phyloP scores from a whole-genome alignment of 2,113 vertebrate genomes.

The Proterorhinus semilunaris region DNA sequence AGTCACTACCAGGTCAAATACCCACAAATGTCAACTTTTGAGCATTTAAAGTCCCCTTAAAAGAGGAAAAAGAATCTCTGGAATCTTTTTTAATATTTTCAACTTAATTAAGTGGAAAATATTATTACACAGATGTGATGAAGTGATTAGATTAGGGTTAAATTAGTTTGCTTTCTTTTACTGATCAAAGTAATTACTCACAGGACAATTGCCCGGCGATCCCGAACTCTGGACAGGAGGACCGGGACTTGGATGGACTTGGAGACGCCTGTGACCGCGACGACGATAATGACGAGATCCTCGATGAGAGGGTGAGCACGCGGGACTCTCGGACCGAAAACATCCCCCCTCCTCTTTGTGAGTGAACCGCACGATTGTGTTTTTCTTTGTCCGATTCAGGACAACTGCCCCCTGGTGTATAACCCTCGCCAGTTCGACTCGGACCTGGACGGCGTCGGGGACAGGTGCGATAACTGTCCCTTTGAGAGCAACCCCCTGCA shows the following conservation, averaged over 20 bases:
- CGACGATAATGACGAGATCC: constrained; percentile 91
- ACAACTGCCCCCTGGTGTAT: constrained; percentile 93
- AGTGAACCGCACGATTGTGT: not conserved
- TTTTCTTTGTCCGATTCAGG: constrained; percentile 70
- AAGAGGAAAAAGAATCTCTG: no score
- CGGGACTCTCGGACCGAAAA: not conserved
- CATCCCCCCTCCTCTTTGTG: not conserved
- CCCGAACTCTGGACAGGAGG: constrained; percentile 96
- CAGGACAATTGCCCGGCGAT: constrained; percentile 94
- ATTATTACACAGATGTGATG: no score
- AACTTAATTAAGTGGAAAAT: not conserved
- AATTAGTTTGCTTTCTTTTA: not conserved
- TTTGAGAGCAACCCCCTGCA: constrained; percentile 92
- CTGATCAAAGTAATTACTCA: not conserved
- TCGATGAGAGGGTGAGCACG: constrained; percentile 86
- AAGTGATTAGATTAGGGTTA: no score
- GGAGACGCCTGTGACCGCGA: constrained; percentile 94
- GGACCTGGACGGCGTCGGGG: constrained; percentile 92
- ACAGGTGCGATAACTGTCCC: constrained; percentile 94
- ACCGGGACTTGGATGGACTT: constrained; percentile 88
- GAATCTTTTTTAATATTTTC: not conserved
- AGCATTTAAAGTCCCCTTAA: no score
- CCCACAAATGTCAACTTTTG: no score
- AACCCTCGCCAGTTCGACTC: constrained; percentile 94
- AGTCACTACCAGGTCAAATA: no score